Percentiles rank a stretch among this genome's conserved stretches.
These are phyloP conservation scores for Flexamia atlantica DNA, from an alignment of 2,888 invertebrate genomes.

Conservation along the genomic window DNA sequence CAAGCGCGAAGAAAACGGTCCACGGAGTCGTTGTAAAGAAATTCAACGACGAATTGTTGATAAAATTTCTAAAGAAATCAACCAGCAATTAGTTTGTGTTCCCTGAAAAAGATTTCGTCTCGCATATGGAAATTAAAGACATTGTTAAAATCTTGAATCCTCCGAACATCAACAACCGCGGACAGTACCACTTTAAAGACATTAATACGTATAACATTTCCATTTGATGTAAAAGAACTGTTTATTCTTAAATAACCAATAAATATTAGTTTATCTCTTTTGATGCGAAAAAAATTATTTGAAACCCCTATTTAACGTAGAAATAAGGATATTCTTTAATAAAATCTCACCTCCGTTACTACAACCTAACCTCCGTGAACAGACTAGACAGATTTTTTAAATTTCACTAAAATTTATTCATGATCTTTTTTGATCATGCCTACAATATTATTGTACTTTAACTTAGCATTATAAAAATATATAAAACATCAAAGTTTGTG, in stretches of 20 bases:
- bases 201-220: conserved; percentile 41
- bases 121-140: conserved; percentile 51
- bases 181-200: conserved; percentile 56
- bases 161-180: conserved; percentile 51
- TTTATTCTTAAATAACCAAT: background rate
- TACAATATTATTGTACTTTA: conserved; percentile 19
- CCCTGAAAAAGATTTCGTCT: conserved; percentile 55
- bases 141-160: conserved; percentile 39
- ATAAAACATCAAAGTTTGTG: background rate
- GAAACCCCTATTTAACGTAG: conserved; percentile 18
- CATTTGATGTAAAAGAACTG: background rate
- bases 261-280: conserved; percentile 36
- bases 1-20: conserved; percentile 49
- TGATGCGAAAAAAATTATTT: conserved; percentile 11
- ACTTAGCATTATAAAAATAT: conserved; percentile 55
- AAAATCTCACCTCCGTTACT: conserved; percentile 54
- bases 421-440: conserved; percentile 51
- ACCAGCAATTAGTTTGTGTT: conserved; percentile 57
- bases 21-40: conserved; percentile 51
- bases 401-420: conserved; percentile 30
- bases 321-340: conserved; percentile 40
- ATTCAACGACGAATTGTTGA: conserved; percentile 52
- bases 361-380: conserved; percentile 43
- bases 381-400: conserved; percentile 33
- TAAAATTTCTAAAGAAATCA: conserved; percentile 49